Evolutionary conservation across 2,797 vertebrate species (phyloP).

Genomic region (Cyclopterus lumpus): DNA sequence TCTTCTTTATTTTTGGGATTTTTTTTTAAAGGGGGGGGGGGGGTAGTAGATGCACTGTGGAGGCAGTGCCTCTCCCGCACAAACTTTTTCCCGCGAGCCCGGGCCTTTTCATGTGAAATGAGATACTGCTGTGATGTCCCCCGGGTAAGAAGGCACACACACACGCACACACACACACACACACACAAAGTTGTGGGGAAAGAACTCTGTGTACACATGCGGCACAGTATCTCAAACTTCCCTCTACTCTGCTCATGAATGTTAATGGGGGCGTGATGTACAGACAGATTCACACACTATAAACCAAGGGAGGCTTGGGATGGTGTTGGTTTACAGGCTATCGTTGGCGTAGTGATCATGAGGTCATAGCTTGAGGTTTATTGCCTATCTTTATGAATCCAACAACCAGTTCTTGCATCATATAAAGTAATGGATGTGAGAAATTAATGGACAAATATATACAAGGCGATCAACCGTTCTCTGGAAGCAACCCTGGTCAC

Average conservation of each 20-base stretch:
- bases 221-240: conserved; percentile 71
- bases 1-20: conserved; percentile 81
- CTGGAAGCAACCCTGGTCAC: not conserved
- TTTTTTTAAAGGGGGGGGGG: conserved; percentile 4
- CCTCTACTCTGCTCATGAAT: conserved; percentile 67
- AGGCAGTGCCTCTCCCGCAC: conserved; percentile 52
- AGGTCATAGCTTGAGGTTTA: conserved; percentile 8
- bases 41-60: conserved; percentile 41
- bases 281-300: conserved; percentile 32
- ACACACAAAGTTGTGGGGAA: conserved; percentile 63
- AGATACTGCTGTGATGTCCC: conserved; percentile 82
- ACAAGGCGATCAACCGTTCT: not conserved
- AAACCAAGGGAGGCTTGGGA: conserved; percentile 7
- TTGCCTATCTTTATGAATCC: conserved; percentile 2
- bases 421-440: not conserved
- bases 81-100: conserved; percentile 67
- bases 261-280: conserved; percentile 58
- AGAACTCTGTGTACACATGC: conserved; percentile 54
- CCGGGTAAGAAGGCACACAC: conserved; percentile 67
- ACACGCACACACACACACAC: conserved; percentile 66
- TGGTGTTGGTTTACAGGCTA: conserved; percentile 20
- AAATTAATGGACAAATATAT: not conserved
- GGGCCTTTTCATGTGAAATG: conserved; percentile 83
- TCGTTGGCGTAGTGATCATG: conserved; percentile 35
- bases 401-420: not conserved